Evolutionary conservation across 2,113 vertebrate genomes (phyloP).

Genomic region (Rhabdomys dilectus): DNA sequence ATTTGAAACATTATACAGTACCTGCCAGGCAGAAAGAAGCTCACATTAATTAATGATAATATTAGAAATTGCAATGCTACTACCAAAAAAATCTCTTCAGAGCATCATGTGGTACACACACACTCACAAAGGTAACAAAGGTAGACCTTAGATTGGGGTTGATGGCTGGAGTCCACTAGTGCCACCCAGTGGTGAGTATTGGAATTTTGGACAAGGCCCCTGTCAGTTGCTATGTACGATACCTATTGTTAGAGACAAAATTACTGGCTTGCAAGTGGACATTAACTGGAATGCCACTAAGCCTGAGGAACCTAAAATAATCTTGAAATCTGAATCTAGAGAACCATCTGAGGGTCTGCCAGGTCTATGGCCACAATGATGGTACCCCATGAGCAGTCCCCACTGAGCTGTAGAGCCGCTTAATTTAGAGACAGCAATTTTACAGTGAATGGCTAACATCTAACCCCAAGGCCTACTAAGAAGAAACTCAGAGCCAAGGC

Average conservation of each 20-base stretch:
- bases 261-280: background rate
- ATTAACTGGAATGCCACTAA: background rate
- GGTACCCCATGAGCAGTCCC: background rate
- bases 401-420: background rate
- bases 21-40: background rate
- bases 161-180: background rate
- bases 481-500: background rate
- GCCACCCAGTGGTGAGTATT: conserved; percentile 47
- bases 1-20: conserved; percentile 1
- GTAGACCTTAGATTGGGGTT: background rate
- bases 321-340: background rate
- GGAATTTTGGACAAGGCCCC: background rate
- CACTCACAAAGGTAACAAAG: background rate
- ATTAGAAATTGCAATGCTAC: background rate
- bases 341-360: background rate
- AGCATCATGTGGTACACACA: background rate
- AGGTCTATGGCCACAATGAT: background rate
- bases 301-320: background rate
- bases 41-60: background rate
- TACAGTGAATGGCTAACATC: background rate
- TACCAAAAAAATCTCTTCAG: background rate
- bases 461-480: background rate
- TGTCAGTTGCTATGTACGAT: background rate
- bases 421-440: no score
- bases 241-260: background rate